phyloP scores from a whole-genome alignment of 2,888 invertebrate genomes.

The Phyllotreta striolata region DNA sequence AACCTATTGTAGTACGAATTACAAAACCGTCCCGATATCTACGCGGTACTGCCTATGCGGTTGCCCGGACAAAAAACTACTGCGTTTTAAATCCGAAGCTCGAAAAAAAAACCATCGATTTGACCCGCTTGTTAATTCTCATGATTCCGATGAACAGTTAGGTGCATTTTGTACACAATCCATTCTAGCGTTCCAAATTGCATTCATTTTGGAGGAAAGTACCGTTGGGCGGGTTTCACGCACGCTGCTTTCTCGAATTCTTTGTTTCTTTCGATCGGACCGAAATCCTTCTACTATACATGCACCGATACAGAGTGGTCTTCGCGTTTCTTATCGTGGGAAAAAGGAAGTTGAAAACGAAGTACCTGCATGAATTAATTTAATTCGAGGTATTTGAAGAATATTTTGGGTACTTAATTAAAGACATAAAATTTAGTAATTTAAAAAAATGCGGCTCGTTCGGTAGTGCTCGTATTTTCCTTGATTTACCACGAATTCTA shows the following conservation, averaged over 20 bases:
- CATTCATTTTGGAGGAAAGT: slow-evolving; percentile 31
- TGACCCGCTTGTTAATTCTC: slow-evolving; percentile 22
- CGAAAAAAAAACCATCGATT: slow-evolving; percentile 7
- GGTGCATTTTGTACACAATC: slow-evolving; percentile 27
- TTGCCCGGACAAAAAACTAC: neutral
- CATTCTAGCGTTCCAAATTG: slow-evolving; percentile 29
- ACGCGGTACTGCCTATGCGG: too few species aligned
- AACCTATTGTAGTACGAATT: neutral
- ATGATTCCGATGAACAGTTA: slow-evolving; percentile 22
- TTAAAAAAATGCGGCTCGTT: too few species aligned
- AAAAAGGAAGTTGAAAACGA: neutral
- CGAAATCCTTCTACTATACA: slow-evolving; percentile 18
- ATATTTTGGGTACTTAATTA: too few species aligned
- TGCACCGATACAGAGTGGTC: slow-evolving; percentile 10
- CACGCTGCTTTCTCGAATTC: slow-evolving; percentile 27
- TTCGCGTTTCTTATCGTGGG: neutral
- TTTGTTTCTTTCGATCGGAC: slow-evolving; percentile 21
- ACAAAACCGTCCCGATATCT: neutral
- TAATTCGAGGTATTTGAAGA: too few species aligned
- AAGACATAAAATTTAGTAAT: too few species aligned
- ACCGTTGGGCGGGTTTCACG: slow-evolving; percentile 31
- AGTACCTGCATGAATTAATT: too few species aligned
- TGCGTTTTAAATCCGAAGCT: neutral
- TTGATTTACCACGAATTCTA: too few species aligned
- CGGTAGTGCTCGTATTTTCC: too few species aligned